Base-by-base conservation (phyloP, 2,113 vertebrate genomes). In the Eptesicus fuscus region DNA sequence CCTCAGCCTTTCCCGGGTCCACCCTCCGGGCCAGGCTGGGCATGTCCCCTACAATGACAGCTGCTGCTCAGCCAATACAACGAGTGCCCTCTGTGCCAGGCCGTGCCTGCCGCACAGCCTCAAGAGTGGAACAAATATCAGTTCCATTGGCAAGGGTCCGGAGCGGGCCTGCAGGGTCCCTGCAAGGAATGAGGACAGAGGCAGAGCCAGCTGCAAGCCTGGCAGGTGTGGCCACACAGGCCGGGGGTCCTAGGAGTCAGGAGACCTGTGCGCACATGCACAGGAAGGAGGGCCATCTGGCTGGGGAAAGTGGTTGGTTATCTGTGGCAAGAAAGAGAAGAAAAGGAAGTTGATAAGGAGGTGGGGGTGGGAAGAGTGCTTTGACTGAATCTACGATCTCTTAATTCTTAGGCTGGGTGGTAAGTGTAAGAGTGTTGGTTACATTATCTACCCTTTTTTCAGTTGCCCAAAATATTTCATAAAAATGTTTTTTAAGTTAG, bases 21-120 rank as follows among this genome's bases (percentile, higher is more conserved):
- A 32, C 22, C 65, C 74, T 89, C 74, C 65, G 82, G 37, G 61
- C 65, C 56, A 44, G 91, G 70, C 53, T 30, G 67, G 51, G 70
- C 79, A 35, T 51, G 37, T 88, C 70, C 74, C 63, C 82, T 28
- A 30, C 8, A 73, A 69, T 47, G 78, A 42, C 94, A 96, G 91
- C 96, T 96, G 94, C 80, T 69, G 59, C 80, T 88, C 84, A 42
- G 73, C 22, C 69, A 44, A 35, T 51, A 96, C 90, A 96, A 51
- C 69, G 63, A 47, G 51, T 23, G 18, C 37, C 49, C 85, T 94
- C 61, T 3, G 95, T 97, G 88, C 84, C 92, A 88, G 96, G 95
- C 95, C 7, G 84, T 95, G 97, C 73, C 96, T 95, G 93, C 44
- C 76, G 23, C 0, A 1, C 49, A 25, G 77, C 63, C 71, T 70